Conservation (phyloP, 1,140 invertebrate genomes). For the Neodiprion virginianus region DNA sequence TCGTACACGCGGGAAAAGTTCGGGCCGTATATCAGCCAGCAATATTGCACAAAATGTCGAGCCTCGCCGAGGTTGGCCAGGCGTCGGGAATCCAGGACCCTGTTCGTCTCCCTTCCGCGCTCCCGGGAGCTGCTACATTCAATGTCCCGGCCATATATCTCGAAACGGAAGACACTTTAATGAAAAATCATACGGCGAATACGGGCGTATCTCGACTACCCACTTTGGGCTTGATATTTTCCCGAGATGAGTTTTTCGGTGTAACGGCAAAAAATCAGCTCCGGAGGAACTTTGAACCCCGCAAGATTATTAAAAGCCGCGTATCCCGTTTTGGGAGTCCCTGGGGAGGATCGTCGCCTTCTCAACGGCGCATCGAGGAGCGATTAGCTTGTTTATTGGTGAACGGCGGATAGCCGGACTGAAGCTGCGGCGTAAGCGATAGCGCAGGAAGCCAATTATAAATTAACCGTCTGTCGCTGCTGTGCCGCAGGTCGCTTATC, state of each 20-base stretch:
- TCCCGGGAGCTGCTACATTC: neutral
- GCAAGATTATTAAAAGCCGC: neutral
- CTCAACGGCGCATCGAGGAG: neutral
- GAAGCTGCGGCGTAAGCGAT: neutral
- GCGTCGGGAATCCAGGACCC: too few species aligned
- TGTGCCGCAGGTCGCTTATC: slow-evolving; percentile 1
- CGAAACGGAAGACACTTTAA: slow-evolving; percentile 1
- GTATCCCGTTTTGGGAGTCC: neutral
- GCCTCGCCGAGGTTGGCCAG: too few species aligned
- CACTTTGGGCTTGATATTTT: neutral
- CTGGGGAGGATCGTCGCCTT: neutral
- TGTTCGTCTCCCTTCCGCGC: neutral
- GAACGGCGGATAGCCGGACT: neutral
- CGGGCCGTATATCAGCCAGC: neutral
- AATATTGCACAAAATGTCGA: neutral
- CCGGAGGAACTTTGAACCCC: neutral
- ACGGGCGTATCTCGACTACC: neutral
- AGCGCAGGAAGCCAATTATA: neutral
- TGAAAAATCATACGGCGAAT: neutral
- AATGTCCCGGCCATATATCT: slow-evolving; percentile 4
- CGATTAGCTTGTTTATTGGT: slow-evolving; percentile 3
- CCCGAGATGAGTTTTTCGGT: neutral
- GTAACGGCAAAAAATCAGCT: neutral
- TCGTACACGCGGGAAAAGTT: neutral
- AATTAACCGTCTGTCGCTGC: neutral